A percentile compares a stretch with the other conserved stretches of the same genome.
Evolutionary conservation across 37 sponge, comb jelly and placozoan genomes (phyloP).

Genomic region (Dysidea cf. avara): DNA sequence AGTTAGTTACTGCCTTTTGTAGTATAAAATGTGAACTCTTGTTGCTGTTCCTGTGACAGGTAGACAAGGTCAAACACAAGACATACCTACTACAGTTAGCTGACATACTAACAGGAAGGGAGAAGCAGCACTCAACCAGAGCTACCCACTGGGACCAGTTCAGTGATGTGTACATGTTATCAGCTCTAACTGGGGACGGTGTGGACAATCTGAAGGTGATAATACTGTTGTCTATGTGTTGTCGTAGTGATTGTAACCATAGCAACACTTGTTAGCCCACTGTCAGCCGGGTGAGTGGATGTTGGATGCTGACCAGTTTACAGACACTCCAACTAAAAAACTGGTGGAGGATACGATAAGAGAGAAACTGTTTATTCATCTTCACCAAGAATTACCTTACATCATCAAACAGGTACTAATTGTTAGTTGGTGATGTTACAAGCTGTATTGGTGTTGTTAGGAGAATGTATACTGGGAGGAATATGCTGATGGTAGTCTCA

Average conservation of each 20-base stretch:
- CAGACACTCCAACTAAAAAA: conserved; percentile 12
- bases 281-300: conserved; percentile 55
- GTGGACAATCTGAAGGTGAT: conserved; percentile 56
- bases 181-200: conserved; percentile 75
- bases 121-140: not conserved
- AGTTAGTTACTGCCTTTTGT: not conserved
- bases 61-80: not conserved
- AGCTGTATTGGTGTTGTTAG: too few relatives aligned
- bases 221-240: not conserved
- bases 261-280: conserved; percentile 51
- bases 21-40: not conserved
- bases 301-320: conserved; percentile 10
- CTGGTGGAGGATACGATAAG: conserved; percentile 70
- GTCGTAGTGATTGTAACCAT: not conserved
- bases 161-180: conserved; percentile 49
- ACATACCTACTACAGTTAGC: not conserved
- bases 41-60: not conserved
- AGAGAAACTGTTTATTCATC: conserved; percentile 67
- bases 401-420: conserved; percentile 73
- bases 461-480: conserved; percentile 58
- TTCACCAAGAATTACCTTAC: conserved; percentile 78
- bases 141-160: conserved; percentile 21
- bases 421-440: not conserved
- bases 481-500: conserved; percentile 22
- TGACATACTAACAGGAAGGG: not conserved